Conservation (phyloP, 2,888 invertebrate genomes). For the Megalurothrips usitatus region DNA sequence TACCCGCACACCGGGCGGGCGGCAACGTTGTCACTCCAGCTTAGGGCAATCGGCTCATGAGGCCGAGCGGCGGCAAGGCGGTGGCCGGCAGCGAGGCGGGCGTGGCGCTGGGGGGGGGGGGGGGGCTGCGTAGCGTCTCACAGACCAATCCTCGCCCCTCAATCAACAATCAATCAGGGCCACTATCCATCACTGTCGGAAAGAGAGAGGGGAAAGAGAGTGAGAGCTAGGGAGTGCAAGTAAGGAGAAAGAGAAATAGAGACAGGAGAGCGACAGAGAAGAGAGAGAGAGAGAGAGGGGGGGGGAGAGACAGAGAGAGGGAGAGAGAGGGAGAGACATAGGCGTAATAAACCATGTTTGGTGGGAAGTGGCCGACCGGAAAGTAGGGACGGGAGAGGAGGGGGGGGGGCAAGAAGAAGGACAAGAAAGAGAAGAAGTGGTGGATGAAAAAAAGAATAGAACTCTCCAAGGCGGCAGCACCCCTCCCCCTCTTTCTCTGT, state of each 20-base stretch:
- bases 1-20: too few species aligned
- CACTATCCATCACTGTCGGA: neutral
- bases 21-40: too few species aligned
- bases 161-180: slow-evolving; percentile 8
- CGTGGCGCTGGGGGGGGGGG: too few species aligned
- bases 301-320: neutral
- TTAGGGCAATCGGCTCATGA: too few species aligned
- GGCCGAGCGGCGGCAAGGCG: neutral
- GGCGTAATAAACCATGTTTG: slow-evolving; percentile 11
- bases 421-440: neutral
- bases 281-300: neutral
- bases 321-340: neutral
- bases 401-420: neutral
- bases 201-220: neutral
- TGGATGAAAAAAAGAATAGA: neutral
- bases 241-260: neutral
- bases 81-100: neutral
- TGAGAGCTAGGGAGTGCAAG: neutral
- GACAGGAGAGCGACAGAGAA: too few species aligned
- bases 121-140: neutral
- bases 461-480: too few species aligned
- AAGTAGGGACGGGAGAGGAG: neutral
- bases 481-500: neutral
- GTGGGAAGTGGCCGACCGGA: slow-evolving; percentile 11
- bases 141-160: slow-evolving; percentile 6